phyloP scores from a whole-genome alignment of 2,888 invertebrate genomes.

The Tenthredo notha region DNA sequence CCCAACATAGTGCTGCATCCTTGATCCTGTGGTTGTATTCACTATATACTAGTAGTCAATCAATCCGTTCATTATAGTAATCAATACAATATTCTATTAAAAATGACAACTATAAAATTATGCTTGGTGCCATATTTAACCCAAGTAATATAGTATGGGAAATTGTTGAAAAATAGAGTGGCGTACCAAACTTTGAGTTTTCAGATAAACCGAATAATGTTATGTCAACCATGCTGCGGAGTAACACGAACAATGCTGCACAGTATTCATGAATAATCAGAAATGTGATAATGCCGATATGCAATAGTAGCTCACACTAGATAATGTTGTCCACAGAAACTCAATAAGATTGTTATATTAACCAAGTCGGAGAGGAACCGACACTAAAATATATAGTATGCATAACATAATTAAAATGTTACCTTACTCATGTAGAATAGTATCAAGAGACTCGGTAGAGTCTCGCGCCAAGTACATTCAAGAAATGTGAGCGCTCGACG shows the following conservation, averaged over 20 bases:
- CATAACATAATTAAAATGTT: constrained; percentile 2
- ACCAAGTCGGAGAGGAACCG: not conserved
- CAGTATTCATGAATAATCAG: constrained; percentile 5
- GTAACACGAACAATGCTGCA: constrained; percentile 9
- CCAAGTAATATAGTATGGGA: not conserved
- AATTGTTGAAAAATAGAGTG: not conserved
- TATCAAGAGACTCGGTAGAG: no score
- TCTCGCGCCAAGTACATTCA: no score
- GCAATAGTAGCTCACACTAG: constrained; percentile 10
- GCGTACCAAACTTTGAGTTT: not conserved
- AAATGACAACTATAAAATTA: constrained; percentile 4
- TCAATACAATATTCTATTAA: not conserved
- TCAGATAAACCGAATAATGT: not conserved
- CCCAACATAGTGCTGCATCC: constrained; percentile 4
- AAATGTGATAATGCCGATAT: not conserved
- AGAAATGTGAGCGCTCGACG: no score
- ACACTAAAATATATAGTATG: not conserved
- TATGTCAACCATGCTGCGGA: not conserved
- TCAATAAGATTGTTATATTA: not conserved
- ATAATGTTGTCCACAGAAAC: not conserved
- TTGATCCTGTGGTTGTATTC: not conserved
- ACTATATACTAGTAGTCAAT: not conserved
- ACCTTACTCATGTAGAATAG: not conserved
- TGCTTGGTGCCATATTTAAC: constrained; percentile 22
- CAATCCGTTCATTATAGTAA: not conserved